These are phyloP conservation scores for Tringa solitaria DNA, from an alignment of 2,113 vertebrate genomes.

Conservation along the genomic window DNA sequence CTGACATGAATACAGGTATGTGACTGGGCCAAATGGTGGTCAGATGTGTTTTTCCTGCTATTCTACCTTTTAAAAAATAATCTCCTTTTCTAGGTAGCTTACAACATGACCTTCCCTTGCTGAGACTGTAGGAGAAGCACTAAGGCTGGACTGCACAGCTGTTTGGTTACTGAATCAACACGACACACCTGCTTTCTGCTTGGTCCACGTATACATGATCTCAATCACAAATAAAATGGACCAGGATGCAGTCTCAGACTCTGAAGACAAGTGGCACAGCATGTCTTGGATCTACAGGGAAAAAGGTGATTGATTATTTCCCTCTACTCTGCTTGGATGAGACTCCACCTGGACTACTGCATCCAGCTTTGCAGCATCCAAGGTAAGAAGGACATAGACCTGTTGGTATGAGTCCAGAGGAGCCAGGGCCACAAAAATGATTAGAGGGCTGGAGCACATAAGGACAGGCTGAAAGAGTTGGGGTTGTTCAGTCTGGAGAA, in stretches of 20 bases:
- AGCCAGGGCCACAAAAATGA: background rate
- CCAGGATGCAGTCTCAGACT: background rate
- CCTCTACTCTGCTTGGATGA: background rate
- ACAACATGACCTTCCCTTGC: background rate
- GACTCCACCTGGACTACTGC: background rate
- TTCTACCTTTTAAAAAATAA: background rate
- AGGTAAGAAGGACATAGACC: background rate
- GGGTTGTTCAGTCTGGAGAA: background rate
- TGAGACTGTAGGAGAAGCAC: background rate
- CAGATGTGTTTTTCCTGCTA: background rate
- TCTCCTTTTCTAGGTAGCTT: background rate
- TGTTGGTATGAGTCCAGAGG: background rate
- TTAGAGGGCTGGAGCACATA: background rate
- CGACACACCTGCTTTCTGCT: background rate
- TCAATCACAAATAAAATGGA: background rate
- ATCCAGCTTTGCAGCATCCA: background rate
- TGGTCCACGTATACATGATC: background rate
- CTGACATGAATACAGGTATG: background rate
- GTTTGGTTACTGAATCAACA: background rate
- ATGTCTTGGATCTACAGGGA: background rate
- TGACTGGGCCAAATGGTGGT: fast-evolving
- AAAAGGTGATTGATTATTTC: background rate
- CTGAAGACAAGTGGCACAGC: background rate
- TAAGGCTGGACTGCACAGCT: fast-evolving
- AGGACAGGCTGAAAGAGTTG: background rate